Conservation (phyloP, 37 sponge, comb jelly and placozoan species). For the Crambe crambe region DNA sequence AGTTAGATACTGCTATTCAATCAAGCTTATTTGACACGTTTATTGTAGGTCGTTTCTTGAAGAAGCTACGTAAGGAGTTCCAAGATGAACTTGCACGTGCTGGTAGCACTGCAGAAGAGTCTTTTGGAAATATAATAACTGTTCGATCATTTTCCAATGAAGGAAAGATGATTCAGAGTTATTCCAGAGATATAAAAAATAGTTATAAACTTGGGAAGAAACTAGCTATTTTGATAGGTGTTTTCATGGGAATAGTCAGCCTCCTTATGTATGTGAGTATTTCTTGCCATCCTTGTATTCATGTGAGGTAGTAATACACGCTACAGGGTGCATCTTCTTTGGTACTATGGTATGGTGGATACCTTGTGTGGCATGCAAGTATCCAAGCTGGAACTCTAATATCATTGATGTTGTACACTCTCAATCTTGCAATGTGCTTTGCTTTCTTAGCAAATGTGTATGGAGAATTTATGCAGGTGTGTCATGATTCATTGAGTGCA, state of each 20-base stretch:
- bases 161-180: conserved; percentile 46
- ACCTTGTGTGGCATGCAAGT: conserved; percentile 46
- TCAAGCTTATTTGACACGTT: too few species aligned
- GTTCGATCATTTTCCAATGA: conserved; percentile 88
- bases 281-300: background rate
- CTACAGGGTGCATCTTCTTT: conserved; percentile 47
- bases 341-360: conserved; percentile 81
- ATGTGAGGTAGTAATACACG: background rate
- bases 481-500: background rate
- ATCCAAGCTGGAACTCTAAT: conserved; percentile 53
- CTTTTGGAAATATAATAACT: conserved; percentile 76
- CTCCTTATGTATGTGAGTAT: conserved; percentile 45
- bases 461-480: conserved; percentile 91
- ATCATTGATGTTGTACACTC: conserved; percentile 82
- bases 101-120: conserved; percentile 79
- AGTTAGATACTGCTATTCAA: background rate
- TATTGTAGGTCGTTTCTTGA: conserved; percentile 71
- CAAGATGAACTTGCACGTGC: conserved; percentile 85
- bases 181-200: conserved; percentile 58
- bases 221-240: conserved; percentile 63
- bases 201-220: conserved; percentile 70
- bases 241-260: conserved; percentile 37
- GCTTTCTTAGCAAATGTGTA: conserved; percentile 81
- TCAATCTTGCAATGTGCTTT: conserved; percentile 86
- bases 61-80: conserved; percentile 64